A percentile compares a stretch with the other conserved stretches of the same genome.
Conservation (phyloP, 2,888 invertebrate genomes). For the Syritta pipiens region DNA sequence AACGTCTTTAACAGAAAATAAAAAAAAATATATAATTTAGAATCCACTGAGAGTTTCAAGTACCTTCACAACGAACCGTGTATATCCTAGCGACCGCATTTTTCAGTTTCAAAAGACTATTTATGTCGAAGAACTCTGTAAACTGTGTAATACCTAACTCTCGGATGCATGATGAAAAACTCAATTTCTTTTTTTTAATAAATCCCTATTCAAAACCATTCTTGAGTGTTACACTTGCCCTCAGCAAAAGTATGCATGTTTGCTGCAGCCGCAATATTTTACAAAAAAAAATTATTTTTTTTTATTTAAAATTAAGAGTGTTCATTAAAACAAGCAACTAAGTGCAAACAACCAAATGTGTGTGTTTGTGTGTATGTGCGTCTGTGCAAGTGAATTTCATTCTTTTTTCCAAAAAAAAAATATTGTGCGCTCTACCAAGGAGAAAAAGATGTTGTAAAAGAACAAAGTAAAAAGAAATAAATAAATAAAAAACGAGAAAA, state of each 20-base stretch:
- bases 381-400: neutral
- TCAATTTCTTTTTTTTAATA: slow-evolving; percentile 2
- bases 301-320: neutral
- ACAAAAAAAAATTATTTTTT: neutral
- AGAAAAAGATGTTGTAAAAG: too few species aligned
- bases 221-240: slow-evolving; percentile 2
- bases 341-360: slow-evolving; percentile 25
- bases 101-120: neutral
- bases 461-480: neutral
- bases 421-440: slow-evolving; percentile 29
- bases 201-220: neutral
- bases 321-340: slow-evolving; percentile 34
- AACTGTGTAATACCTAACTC: neutral
- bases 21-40: too few species aligned
- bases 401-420: slow-evolving; percentile 17
- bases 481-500: slow-evolving; percentile 25
- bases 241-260: neutral
- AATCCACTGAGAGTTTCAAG: too few species aligned
- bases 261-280: neutral
- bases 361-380: slow-evolving; percentile 6
- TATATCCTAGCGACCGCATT: neutral
- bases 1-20: too few species aligned
- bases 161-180: neutral
- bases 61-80: too few species aligned
- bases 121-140: neutral